Percentiles rank a stretch among this genome's conserved stretches.
phyloP scores from a whole-genome alignment of 1,140 invertebrate species.

The Drosophila athabasca region DNA sequence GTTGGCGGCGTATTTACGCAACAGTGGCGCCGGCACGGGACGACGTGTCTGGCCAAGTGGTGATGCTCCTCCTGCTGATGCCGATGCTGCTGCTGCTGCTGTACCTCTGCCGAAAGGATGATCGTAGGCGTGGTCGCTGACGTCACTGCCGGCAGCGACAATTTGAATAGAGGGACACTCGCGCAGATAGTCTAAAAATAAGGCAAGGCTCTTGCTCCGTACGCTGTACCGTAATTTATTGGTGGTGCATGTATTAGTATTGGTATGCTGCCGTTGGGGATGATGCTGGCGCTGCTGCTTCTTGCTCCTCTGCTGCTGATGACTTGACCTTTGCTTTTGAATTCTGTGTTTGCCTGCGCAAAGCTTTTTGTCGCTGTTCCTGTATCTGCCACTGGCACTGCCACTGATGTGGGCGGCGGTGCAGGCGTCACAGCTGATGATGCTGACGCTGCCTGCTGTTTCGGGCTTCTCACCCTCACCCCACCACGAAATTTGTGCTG shows the following conservation, averaged over 20 bases:
- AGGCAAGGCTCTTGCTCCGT: slow-evolving; percentile 56
- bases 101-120: background rate
- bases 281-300: slow-evolving; percentile 32
- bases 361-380: slow-evolving; percentile 48
- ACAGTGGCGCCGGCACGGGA: slow-evolving; percentile 43
- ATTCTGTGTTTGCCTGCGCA: slow-evolving; percentile 37
- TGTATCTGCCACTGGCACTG: slow-evolving; percentile 18
- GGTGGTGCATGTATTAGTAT: slow-evolving; percentile 2
- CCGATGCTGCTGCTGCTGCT: slow-evolving; percentile 9
- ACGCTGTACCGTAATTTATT: slow-evolving; percentile 59
- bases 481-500: slow-evolving; percentile 55
- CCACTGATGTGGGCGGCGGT: slow-evolving; percentile 7
- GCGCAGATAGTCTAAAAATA: slow-evolving; percentile 78
- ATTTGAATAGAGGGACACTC: slow-evolving; percentile 63
- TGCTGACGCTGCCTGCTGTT: slow-evolving; percentile 36
- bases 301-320: slow-evolving; percentile 24
- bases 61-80: slow-evolving; percentile 18
- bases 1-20: slow-evolving; percentile 62
- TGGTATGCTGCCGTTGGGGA: slow-evolving; percentile 13
- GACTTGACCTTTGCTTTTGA: slow-evolving; percentile 58
- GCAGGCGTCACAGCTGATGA: slow-evolving; percentile 55
- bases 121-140: slow-evolving; percentile 53
- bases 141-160: slow-evolving; percentile 41
- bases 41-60: slow-evolving; percentile 47
- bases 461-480: slow-evolving; percentile 37